These are phyloP conservation scores for Triplophysa dalaica DNA, from an alignment of 2,113 vertebrate genomes.

Conservation along the genomic window DNA sequence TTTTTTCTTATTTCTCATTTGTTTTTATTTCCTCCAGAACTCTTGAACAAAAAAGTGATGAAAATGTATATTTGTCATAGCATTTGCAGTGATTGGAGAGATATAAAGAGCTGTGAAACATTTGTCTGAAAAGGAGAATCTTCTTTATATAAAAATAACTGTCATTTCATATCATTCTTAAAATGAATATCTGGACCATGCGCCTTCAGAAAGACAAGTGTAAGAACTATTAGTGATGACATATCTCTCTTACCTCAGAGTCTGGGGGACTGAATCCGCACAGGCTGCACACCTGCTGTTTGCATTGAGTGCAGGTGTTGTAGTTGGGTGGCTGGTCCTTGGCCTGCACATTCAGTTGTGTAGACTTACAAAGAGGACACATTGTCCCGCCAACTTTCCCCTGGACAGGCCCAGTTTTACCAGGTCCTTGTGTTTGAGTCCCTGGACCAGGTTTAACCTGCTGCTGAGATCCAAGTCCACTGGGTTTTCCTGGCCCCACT, in stretches of 20 bases:
- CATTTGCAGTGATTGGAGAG: neutral
- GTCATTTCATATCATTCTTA: neutral
- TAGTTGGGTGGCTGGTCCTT: conserved; percentile 87
- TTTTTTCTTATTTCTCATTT: neutral
- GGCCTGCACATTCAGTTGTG: conserved; percentile 80
- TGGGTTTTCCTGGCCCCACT: neutral
- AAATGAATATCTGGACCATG: neutral
- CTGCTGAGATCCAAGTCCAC: conserved; percentile 55
- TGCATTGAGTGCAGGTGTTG: conserved; percentile 91
- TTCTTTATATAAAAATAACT: neutral
- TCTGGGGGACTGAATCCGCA: conserved; percentile 94
- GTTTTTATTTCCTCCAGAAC: neutral
- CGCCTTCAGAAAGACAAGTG: neutral
- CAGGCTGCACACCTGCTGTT: conserved; percentile 90
- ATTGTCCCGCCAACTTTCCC: conserved; percentile 69
- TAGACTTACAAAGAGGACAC: conserved; percentile 92
- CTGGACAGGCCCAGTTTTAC: conserved; percentile 51
- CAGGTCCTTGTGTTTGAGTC: conserved; percentile 48
- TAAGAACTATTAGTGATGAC: neutral
- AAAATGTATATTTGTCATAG: neutral
- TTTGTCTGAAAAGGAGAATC: neutral
- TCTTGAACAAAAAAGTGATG: neutral
- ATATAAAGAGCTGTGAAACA: neutral
- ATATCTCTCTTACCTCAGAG: conserved; percentile 69
- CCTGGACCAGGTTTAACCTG: conserved; percentile 59